A percentile compares a stretch with the other conserved stretches of the same genome.
Evolutionary conservation across 2,113 vertebrate species (phyloP).

Genomic region (Pteruthius melanotis): DNA sequence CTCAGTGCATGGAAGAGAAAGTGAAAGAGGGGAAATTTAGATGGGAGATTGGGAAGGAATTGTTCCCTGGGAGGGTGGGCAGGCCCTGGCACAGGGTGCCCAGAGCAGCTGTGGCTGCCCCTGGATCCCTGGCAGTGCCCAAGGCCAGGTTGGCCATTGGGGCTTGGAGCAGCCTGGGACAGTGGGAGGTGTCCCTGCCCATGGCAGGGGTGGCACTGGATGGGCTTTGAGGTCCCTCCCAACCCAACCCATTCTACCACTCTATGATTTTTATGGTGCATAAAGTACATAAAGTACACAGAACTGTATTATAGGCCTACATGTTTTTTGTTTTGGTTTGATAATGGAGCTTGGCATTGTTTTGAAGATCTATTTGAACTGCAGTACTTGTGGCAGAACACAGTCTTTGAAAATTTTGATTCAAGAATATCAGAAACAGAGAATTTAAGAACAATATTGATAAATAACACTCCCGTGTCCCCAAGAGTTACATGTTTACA

Average conservation of each 20-base stretch:
- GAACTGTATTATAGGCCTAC: background rate
- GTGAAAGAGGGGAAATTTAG: background rate
- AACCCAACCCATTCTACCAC: background rate
- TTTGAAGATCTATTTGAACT: background rate
- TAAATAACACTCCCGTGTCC: background rate
- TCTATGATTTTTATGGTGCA: background rate
- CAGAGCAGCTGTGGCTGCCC: background rate
- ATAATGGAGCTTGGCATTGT: background rate
- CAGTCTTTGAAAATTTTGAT: background rate
- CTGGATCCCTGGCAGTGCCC: background rate
- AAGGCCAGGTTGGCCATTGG: background rate
- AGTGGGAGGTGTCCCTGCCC: background rate
- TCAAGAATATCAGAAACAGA: background rate
- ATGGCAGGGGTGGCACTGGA: accelerated
- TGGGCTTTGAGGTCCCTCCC: accelerated
- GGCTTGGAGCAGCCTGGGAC: background rate
- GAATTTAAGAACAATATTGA: background rate
- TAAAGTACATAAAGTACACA: background rate
- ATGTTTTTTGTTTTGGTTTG: background rate
- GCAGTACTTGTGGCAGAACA: background rate
- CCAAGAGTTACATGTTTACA: background rate
- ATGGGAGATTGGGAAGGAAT: too few relatives aligned
- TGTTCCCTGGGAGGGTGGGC: background rate
- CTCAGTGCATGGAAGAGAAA: background rate
- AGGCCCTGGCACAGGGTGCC: background rate